Evolutionary conservation across 2,888 invertebrate species (phyloP).

Genomic region (Myathropa florea): DNA sequence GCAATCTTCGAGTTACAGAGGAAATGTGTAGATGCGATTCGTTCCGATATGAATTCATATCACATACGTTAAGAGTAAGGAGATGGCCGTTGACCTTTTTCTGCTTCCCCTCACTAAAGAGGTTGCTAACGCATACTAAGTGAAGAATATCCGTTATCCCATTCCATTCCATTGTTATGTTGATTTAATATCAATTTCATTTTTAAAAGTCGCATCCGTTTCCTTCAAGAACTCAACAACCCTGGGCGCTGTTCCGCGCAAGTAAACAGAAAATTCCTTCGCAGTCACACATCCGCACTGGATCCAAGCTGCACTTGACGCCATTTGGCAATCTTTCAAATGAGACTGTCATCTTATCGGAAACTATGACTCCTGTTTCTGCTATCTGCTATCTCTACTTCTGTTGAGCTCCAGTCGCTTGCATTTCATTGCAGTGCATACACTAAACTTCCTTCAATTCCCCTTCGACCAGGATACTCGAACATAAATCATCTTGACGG

Average conservation of each 20-base stretch:
- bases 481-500: constrained; percentile 63
- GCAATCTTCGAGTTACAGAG: too few relatives aligned
- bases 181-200: constrained; percentile 5
- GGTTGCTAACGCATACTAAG: neutral
- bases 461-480: constrained; percentile 20
- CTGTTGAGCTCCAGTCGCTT: constrained; percentile 35
- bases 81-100: neutral
- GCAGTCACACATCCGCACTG: neutral
- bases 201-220: neutral
- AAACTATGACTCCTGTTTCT: constrained; percentile 53
- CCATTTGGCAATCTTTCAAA: constrained; percentile 72
- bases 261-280: neutral
- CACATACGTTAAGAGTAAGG: too few relatives aligned
- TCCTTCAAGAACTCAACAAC: neutral
- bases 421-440: constrained; percentile 34
- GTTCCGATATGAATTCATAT: too few relatives aligned
- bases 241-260: neutral
- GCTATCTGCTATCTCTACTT: constrained; percentile 25
- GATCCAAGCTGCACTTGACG: constrained; percentile 45
- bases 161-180: neutral
- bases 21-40: too few relatives aligned
- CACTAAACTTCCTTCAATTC: constrained; percentile 4
- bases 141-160: neutral
- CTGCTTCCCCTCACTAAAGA: neutral
- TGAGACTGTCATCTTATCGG: constrained; percentile 65